Evolutionary conservation across 2,888 invertebrate genomes (phyloP), one percentile per base, ranked within the genome.

Genomic region (Imbricaverruca yamaguchii): DNA sequence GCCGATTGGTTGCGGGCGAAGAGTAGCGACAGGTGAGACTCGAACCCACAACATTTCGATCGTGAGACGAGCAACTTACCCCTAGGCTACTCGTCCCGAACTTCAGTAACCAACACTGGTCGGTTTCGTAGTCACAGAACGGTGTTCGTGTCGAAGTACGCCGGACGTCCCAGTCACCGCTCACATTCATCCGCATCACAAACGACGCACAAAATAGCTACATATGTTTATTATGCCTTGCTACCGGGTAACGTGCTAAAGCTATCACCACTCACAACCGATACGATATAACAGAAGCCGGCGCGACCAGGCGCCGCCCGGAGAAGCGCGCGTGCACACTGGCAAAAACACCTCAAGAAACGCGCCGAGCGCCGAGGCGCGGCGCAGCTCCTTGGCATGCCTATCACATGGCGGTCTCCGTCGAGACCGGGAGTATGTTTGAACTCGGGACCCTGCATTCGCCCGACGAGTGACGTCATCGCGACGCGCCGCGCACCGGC

Each of bases 361-460:
- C n/a, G n/a, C n/a, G n/a, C n/a, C 65, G n/a, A 8, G n/a, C 23
- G 1, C 9, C n/a, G n/a, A 65, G 10, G 23, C 23, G 7, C 39
- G 39, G 39, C n/a, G 65, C n/a, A 65, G 65, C 65, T 23, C n/a
- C 65, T 65, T 65, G 65, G 65, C 65, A 65, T 65, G 65, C 15
- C 65, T 65, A 65, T 65, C 65, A 65, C 65, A 65, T 11, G 7
- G 61, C 61, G 61, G 61, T 4, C 18, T 18, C 61, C 18, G 18
- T 18, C 7, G 61, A 61, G 18, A 18, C 61, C 61, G 18, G 61
- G 61, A 61, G 61, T 61, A 61, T 61, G 18, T 61, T 61, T 61
- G 61, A 61, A 61, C 61, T 65, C 65, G 23, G 65, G 23, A 23
- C n/a, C 65, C 65, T n/a, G 65, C n/a, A 10, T 10, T 13, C 65